Conservation (phyloP, 2,113 vertebrate species). For the Labeo catla region DNA sequence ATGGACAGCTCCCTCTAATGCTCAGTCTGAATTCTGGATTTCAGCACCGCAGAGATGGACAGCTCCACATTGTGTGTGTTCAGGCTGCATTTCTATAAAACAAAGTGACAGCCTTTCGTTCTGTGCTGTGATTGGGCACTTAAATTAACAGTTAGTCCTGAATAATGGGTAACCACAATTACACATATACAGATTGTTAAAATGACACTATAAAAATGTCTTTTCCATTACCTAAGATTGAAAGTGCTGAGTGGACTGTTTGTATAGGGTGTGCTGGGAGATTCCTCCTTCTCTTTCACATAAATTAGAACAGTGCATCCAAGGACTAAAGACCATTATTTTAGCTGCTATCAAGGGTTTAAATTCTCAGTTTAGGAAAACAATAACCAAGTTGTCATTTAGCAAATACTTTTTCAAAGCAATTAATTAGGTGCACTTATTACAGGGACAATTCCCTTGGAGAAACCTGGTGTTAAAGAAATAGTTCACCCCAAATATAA, state of each 20-base stretch:
- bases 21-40: neutral
- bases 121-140: neutral
- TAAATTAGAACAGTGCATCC: neutral
- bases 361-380: neutral
- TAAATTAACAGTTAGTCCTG: slow-evolving; percentile 1
- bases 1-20: slow-evolving; percentile 26
- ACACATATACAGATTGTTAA: slow-evolving; percentile 21
- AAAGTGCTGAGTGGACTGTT: neutral
- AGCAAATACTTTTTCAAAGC: neutral
- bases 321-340: neutral
- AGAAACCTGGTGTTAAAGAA: neutral
- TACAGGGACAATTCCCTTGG: neutral
- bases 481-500: neutral
- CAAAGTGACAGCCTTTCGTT: neutral
- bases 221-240: slow-evolving; percentile 11
- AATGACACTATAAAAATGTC: slow-evolving; percentile 17
- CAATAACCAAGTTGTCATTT: neutral
- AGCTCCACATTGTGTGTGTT: slow-evolving; percentile 18
- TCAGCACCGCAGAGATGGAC: slow-evolving; percentile 1
- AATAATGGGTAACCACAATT: slow-evolving; percentile 2
- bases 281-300: neutral
- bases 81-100: neutral
- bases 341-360: neutral
- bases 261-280: neutral
- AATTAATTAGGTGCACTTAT: neutral